phyloP scores from a whole-genome alignment of 1,140 invertebrate species.

The Hyphantria cunea region DNA sequence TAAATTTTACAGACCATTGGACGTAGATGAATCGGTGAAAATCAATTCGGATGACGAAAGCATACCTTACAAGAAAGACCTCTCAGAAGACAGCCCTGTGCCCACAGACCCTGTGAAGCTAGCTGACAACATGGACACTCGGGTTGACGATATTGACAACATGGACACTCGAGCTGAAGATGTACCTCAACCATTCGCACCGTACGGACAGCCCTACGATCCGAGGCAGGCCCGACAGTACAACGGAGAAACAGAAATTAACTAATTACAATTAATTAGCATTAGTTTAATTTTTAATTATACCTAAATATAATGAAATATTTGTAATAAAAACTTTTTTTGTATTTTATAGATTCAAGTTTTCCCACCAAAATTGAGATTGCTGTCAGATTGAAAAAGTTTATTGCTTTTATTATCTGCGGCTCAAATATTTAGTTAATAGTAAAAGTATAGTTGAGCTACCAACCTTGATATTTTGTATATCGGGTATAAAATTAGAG shows the following conservation, averaged over 20 bases:
- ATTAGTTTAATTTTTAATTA: background rate
- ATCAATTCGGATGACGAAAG: constrained; percentile 73
- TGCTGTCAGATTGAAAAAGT: no score
- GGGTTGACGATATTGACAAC: no score
- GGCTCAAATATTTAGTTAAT: no score
- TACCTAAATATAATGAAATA: background rate
- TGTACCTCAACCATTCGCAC: constrained; percentile 24
- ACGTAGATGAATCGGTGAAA: constrained; percentile 68
- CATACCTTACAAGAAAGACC: constrained; percentile 74
- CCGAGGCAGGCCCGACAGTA: constrained; percentile 45
- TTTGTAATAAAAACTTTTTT: background rate
- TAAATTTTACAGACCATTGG: constrained; percentile 48
- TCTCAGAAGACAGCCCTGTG: constrained; percentile 63
- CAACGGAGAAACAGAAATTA: constrained; percentile 72
- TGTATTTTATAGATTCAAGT: background rate
- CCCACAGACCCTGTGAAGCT: constrained; percentile 52
- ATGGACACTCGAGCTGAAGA: background rate
- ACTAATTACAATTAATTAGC: constrained; percentile 40
- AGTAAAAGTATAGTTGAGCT: no score
- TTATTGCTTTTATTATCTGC: background rate
- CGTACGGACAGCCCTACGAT: constrained; percentile 41
- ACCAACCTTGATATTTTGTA: no score
- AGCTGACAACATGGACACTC: constrained; percentile 40
- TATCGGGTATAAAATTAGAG: no score
- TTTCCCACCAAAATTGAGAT: no score